Conservation (phyloP, 2,113 vertebrate species). For the Grammomys surdaster region DNA sequence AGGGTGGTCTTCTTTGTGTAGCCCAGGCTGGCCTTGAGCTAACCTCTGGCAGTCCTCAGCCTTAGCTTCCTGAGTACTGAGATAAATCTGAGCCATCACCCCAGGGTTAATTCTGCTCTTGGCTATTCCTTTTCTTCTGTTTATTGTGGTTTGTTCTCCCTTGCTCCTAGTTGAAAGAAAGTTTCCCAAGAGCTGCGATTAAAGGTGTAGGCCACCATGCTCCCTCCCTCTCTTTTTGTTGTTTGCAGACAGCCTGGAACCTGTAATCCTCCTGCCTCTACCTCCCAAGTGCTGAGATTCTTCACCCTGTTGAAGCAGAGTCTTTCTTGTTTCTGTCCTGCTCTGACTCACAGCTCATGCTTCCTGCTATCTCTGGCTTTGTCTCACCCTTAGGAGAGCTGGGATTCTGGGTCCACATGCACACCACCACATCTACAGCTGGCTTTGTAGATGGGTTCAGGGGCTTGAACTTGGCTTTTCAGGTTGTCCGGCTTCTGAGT, state of each 20-base stretch:
- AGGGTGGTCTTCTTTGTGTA: not conserved
- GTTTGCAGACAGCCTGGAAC: not conserved
- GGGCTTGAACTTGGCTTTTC: not conserved
- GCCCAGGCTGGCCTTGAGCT: not conserved
- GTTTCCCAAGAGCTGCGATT: not conserved
- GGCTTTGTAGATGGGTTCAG: not conserved
- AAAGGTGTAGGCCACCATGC: not conserved
- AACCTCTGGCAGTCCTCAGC: not conserved
- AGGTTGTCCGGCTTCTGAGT: not conserved
- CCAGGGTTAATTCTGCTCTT: conserved; percentile 1
- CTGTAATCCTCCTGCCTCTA: not conserved
- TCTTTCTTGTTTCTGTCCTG: not conserved
- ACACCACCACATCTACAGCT: not conserved
- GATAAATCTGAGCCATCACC: not conserved
- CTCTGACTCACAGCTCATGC: not conserved
- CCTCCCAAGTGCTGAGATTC: not conserved
- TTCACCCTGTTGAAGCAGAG: not conserved
- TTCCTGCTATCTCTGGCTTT: not conserved
- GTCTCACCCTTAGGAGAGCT: not conserved
- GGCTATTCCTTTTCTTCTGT: not conserved
- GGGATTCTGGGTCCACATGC: not conserved
- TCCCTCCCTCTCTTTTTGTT: not conserved
- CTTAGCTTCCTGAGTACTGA: not conserved
- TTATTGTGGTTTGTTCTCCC: not conserved
- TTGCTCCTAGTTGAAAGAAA: not conserved